Evolutionary conservation across 2,113 vertebrate species (phyloP).

Genomic region (Edolisoma coerulescens): DNA sequence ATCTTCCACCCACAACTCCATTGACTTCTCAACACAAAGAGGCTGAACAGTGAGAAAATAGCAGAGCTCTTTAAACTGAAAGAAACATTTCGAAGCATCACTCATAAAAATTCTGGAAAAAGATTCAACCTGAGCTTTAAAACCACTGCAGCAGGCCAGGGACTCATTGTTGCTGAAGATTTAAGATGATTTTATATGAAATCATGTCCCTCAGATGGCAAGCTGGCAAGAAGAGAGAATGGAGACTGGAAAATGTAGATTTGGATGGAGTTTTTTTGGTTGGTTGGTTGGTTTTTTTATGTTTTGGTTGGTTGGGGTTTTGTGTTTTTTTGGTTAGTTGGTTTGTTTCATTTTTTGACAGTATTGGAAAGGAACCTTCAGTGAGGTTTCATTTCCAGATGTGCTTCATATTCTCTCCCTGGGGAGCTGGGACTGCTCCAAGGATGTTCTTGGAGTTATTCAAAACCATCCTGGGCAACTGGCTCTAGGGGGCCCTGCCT

Average conservation of each 20-base stretch:
- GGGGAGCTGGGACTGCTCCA: not conserved
- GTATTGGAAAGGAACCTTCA: not conserved
- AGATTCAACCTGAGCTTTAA: slow-evolving; percentile 28
- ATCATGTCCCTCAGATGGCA: not conserved
- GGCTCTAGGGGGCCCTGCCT: not conserved
- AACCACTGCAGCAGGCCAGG: not conserved
- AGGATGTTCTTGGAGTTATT: not conserved
- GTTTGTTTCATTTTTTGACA: not conserved
- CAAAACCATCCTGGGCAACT: not conserved
- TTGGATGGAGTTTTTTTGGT: not conserved
- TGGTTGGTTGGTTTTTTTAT: not conserved
- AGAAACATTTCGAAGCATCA: slow-evolving; percentile 53
- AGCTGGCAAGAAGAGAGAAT: not conserved
- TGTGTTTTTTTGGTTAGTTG: not conserved
- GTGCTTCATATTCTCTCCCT: not conserved
- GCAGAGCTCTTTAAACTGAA: slow-evolving; percentile 49
- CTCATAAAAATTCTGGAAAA: slow-evolving; percentile 45
- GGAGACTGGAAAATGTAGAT: not conserved
- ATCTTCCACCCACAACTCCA: slow-evolving; percentile 72
- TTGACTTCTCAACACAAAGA: slow-evolving; percentile 70
- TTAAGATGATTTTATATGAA: not conserved
- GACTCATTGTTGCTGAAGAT: not conserved
- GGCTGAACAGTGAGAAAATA: slow-evolving; percentile 63
- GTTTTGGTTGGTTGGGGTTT: not conserved
- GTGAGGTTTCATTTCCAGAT: not conserved